These are phyloP conservation scores for Gymnocephalus cernua DNA, from an alignment of 2,113 vertebrate genomes.

Conservation along the genomic window DNA sequence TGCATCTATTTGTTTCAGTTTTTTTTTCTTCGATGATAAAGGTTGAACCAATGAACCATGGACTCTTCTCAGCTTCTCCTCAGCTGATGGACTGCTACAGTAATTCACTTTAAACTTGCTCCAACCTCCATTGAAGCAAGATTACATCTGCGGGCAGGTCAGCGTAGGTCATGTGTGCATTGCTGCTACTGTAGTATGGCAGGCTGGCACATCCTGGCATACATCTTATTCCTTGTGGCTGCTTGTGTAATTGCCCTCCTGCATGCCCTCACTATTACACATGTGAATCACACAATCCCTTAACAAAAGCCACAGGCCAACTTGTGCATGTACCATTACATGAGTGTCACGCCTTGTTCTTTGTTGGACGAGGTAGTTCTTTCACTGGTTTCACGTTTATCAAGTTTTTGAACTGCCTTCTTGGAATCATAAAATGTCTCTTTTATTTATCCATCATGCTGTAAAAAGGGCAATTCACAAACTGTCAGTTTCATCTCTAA, in stretches of 20 bases:
- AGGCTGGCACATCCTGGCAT: slow-evolving; percentile 31
- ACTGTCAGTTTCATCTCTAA: slow-evolving; percentile 46
- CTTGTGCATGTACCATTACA: slow-evolving; percentile 39
- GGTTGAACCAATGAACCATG: slow-evolving; percentile 50
- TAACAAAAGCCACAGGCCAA: slow-evolving; percentile 35
- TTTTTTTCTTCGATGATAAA: slow-evolving; percentile 43
- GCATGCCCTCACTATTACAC: slow-evolving; percentile 35
- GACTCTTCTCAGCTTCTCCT: slow-evolving; percentile 16
- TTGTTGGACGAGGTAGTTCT: slow-evolving; percentile 13
- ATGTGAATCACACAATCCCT: slow-evolving; percentile 22
- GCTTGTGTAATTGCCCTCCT: slow-evolving; percentile 38
- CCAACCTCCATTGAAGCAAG: slow-evolving; percentile 48
- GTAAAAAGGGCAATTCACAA: slow-evolving; percentile 45
- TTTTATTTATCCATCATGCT: slow-evolving; percentile 4
- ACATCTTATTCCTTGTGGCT: slow-evolving; percentile 39
- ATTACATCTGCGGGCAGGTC: slow-evolving; percentile 35
- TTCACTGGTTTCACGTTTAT: slow-evolving; percentile 24
- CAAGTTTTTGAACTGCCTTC: slow-evolving; percentile 1
- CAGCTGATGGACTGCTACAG: slow-evolving; percentile 25
- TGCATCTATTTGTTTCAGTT: slow-evolving; percentile 28
- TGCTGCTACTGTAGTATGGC: slow-evolving; percentile 20
- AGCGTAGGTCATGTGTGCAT: slow-evolving; percentile 55
- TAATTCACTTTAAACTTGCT: slow-evolving; percentile 62
- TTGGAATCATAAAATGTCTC: slow-evolving; percentile 18
- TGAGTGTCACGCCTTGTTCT: slow-evolving; percentile 11